A percentile compares a stretch with the other conserved stretches of the same genome.
Conservation (phyloP, 2,113 vertebrate species). For the Calyptomena viridis region DNA sequence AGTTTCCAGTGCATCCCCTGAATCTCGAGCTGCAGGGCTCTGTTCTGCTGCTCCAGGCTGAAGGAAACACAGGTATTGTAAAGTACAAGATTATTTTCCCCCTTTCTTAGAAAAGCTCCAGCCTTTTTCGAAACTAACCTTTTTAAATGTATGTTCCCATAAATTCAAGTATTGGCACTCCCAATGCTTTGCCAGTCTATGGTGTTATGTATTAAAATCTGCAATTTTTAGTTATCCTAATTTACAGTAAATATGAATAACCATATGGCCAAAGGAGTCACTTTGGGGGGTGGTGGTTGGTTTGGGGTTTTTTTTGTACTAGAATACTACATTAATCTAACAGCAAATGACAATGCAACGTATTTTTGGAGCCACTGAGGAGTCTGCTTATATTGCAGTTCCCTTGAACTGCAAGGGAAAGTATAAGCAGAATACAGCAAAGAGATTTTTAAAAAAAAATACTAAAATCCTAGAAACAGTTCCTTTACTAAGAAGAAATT, state of each 20-base stretch:
- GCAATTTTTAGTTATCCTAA: background rate
- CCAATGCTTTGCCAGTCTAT: background rate
- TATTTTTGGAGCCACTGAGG: background rate
- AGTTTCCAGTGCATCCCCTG: conserved; percentile 67
- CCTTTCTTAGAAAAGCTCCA: background rate
- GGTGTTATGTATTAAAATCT: background rate
- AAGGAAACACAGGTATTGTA: background rate
- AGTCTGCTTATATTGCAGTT: background rate
- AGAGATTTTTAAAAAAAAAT: background rate
- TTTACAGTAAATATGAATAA: background rate
- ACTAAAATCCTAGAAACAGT: background rate
- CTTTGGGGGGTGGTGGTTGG: background rate
- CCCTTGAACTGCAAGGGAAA: background rate
- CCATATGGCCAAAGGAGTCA: background rate
- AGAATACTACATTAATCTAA: background rate
- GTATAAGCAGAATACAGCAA: background rate
- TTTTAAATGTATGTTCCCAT: background rate
- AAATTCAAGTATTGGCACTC: background rate
- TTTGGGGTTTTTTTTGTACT: background rate
- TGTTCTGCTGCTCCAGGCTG: conserved; percentile 80
- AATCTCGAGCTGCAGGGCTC: conserved; percentile 72
- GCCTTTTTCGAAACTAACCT: background rate
- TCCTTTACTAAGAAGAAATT: background rate
- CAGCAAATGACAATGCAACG: background rate
- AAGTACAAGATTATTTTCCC: background rate